Conservation (phyloP, 2,888 invertebrate genomes). For the Pantelozetes paolii region DNA sequence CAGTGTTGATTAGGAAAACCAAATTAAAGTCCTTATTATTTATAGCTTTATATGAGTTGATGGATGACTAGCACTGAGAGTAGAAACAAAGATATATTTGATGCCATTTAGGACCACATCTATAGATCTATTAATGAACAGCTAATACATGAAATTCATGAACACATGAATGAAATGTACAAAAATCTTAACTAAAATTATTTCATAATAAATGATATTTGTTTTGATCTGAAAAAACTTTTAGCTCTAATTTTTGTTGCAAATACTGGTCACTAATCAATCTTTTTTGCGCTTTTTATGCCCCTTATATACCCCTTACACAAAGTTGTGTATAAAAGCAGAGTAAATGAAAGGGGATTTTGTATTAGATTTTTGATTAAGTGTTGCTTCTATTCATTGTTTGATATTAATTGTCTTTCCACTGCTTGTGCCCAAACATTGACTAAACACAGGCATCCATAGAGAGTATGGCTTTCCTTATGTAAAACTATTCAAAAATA, state of each 20-base stretch:
- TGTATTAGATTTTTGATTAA: constrained; percentile 33
- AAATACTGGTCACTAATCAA: neutral
- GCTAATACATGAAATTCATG: neutral
- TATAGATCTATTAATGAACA: neutral
- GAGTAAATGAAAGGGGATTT: neutral
- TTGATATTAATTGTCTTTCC: constrained; percentile 23
- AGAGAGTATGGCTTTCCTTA: neutral
- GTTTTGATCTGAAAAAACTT: neutral
- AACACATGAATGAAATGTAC: neutral
- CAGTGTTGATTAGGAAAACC: neutral
- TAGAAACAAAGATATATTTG: neutral
- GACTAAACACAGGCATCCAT: neutral
- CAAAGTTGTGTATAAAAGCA: neutral
- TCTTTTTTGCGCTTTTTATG: neutral
- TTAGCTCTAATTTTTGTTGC: neutral
- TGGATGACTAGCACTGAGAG: neutral
- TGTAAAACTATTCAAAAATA: neutral
- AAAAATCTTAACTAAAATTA: neutral
- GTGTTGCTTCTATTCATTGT: neutral
- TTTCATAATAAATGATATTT: neutral
- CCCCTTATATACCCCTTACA: neutral
- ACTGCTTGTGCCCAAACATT: neutral
- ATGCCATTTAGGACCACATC: neutral
- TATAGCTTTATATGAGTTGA: neutral
- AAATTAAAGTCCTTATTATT: neutral